Evolutionary conservation across 2,797 vertebrate species (phyloP).

Genomic region (Darevskia nairensis): DNA sequence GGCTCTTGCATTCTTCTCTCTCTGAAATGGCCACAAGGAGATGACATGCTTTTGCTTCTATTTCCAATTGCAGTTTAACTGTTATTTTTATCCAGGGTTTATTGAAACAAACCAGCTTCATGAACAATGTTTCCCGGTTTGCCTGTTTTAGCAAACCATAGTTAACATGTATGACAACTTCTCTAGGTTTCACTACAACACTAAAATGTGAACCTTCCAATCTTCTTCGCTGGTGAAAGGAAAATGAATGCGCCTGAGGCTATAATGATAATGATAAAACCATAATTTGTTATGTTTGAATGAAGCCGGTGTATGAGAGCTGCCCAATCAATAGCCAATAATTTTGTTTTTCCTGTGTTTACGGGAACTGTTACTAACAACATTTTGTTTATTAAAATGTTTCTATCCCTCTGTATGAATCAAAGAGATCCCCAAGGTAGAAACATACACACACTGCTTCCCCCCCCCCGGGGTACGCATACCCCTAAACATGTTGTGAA

Average conservation of each 20-base stretch:
- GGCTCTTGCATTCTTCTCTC: not conserved
- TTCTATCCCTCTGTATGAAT: not conserved
- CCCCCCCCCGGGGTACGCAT: no score
- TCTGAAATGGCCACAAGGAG: not conserved
- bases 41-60: not conserved
- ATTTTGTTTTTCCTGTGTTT: not conserved
- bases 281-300: not conserved
- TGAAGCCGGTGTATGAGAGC: not conserved
- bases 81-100: not conserved
- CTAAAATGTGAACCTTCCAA: not conserved
- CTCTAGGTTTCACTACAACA: not conserved
- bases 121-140: not conserved
- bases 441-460: no score
- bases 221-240: not conserved
- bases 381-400: not conserved
- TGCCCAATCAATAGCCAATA: not conserved
- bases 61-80: not conserved
- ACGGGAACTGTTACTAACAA: not conserved
- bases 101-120: not conserved
- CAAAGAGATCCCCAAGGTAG: not conserved
- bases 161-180: not conserved
- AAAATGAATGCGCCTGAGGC: no score
- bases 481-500: no score
- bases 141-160: not conserved
- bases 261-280: not conserved